Conservation (phyloP, 2,888 invertebrate species). For the Embidobia sp. region DNA sequence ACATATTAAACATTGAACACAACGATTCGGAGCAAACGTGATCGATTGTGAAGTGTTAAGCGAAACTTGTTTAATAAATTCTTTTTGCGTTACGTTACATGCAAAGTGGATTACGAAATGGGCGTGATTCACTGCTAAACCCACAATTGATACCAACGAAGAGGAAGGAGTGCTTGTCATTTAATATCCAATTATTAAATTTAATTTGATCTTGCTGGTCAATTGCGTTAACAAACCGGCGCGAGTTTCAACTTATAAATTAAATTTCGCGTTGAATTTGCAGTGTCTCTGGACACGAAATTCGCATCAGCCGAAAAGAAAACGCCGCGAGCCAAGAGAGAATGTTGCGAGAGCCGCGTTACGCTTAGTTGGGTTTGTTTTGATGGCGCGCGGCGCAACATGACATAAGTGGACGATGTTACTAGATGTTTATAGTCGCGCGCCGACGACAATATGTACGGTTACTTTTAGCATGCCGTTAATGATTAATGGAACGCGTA, state of each 20-base stretch:
- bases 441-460: conserved; percentile 33
- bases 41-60: too few species aligned
- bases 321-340: too few species aligned
- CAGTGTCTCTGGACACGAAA: too few species aligned
- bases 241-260: conserved; percentile 11
- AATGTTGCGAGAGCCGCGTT: not conserved
- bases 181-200: conserved; percentile 5
- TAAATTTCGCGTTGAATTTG: conserved; percentile 24
- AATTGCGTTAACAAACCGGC: not conserved
- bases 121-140: too few species aligned
- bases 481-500: conserved; percentile 22
- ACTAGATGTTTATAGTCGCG: conserved; percentile 19
- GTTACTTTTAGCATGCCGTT: conserved; percentile 47
- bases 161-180: too few species aligned
- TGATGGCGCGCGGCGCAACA: conserved; percentile 26
- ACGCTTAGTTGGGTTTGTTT: conserved; percentile 28
- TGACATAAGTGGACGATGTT: conserved; percentile 38
- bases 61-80: too few species aligned
- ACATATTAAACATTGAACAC: too few species aligned
- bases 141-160: too few species aligned
- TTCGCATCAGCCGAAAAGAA: too few species aligned
- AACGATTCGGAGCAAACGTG: too few species aligned
- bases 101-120: too few species aligned
- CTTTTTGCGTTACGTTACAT: too few species aligned
- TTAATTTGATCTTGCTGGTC: not conserved